Evolutionary conservation across 30 jellyfish, hydroid and myxozoan species (phyloP), one percentile per base, ranked within the genome.

Genomic region (Aurelia aurita complex sp. Pacific): DNA sequence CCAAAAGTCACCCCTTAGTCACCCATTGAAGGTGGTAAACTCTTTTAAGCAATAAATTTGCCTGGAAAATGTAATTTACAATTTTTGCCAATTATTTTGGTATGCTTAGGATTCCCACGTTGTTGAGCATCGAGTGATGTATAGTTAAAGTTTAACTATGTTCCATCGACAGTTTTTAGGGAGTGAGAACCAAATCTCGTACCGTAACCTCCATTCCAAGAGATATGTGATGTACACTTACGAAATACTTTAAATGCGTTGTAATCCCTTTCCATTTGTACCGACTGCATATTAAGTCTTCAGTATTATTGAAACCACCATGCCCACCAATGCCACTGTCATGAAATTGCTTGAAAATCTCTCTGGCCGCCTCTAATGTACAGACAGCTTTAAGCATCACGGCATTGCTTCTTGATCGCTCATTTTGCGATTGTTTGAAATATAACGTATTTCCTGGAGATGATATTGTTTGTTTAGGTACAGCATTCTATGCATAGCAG

Each of bases 221-320:
- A 23, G 29, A 23, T 23, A 23, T 23, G 29, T 23, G 59, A 18
- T 23, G 7, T 68, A 29, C 38, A 23, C 82, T 72, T 43, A 72
- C 82, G n/a, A 72, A 35, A 72, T 35, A 72, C 33, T 52, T 72
- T 43, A 72, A 12, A 46, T 72, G 82, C 52, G 67, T 43, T 34
- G 82, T 72, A 11, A 72, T 72, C 16, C 57, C 57, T 72, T 38
- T 72, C 82, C 82, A 72, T 72, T 72, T 72, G 82, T 72, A 72
- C 33, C 82, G 40, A 40, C 35, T 16, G 33, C 82, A 72, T 36
- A 72, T 72, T 43, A 36, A 67, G 35, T 36, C 67, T 60, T 34
- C 82, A 40, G 67, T 72, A 67, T 46, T 72, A 67, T 72, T 72
- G 66, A 72, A 72, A 13, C 82, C 82, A 52, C 52, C 33, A 43